Evolutionary conservation across 2,113 vertebrate genomes (phyloP), one percentile per base, ranked within the genome.

Genomic region (Cyprinodon brontotheroides): DNA sequence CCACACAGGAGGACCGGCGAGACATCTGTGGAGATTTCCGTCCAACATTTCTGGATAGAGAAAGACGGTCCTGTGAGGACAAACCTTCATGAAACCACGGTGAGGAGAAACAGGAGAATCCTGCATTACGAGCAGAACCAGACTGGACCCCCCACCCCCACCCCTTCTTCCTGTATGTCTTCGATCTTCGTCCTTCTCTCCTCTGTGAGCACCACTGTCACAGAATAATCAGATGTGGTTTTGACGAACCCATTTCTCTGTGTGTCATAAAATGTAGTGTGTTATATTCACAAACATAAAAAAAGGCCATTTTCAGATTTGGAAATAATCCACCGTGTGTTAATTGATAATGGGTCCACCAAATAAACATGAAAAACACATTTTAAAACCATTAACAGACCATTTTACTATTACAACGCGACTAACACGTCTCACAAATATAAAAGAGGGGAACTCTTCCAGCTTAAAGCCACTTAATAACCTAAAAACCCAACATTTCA

Each of bases 1-100:
- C 92, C 88, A 90, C 79, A 82, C 92, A 92, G 89, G 85, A 89
- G 87, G 87, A 93, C 89, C 93, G 90, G 79, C 80, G 77, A 90
- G 78, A 90, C 90, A 87, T 90, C 87, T 85, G 86, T 87, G 83
- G 84, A 89, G 89, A 93, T 92, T 91, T 91, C 90, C 86, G 79
- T 89, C 87, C 77, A 88, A 87, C 83, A 89, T 80, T 85, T 71
- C 64, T 7, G 39, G n/a, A 68, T 50, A 41, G 43, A 50, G 70
- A 41, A 67, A 81, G 63, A 82, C 53, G 10, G 70, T 68, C 29
- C 17, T 50, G 69, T 67, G 70, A 74, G 67, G 77, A 76, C 74
- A 65, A 73, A 79, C 78, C 77, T 65, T 71, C 77, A 20, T 66
- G 53, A 0, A 80, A 57, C 17, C 68, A 66, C 68, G 64, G 73